Evolutionary conservation across 2,113 vertebrate genomes (phyloP).

Genomic region (Numida meleagris): DNA sequence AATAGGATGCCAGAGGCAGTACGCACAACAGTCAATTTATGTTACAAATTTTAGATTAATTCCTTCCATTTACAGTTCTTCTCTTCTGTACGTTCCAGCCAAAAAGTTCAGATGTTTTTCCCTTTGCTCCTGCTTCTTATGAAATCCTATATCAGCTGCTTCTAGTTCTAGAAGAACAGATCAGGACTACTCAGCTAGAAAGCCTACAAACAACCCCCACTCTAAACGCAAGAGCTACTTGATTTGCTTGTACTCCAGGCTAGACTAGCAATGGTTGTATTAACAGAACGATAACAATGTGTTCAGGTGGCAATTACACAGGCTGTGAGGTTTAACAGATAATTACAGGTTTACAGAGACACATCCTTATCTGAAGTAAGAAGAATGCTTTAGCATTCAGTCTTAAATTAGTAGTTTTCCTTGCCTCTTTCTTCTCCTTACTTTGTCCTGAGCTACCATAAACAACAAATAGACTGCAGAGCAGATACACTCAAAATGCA

Average conservation of each 20-base stretch:
- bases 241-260: slow-evolving; percentile 24
- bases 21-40: background rate
- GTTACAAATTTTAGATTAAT: slow-evolving; percentile 2
- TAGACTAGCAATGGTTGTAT: background rate
- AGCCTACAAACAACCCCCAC: background rate
- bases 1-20: background rate
- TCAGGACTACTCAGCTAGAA: background rate
- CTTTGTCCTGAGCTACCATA: background rate
- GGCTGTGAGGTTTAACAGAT: background rate
- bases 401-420: background rate
- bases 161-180: background rate
- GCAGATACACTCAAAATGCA: background rate
- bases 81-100: background rate
- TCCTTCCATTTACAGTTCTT: background rate
- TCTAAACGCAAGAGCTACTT: slow-evolving; percentile 1
- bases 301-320: background rate
- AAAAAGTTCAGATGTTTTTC: background rate
- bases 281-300: background rate
- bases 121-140: background rate
- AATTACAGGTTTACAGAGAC: slow-evolving; percentile 19
- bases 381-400: background rate
- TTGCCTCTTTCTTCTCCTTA: background rate
- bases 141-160: background rate
- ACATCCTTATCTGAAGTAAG: slow-evolving; percentile 5
- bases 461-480: background rate